Conservation (phyloP, 2,797 vertebrate species). For the Phaenicophaeus curvirostris region DNA sequence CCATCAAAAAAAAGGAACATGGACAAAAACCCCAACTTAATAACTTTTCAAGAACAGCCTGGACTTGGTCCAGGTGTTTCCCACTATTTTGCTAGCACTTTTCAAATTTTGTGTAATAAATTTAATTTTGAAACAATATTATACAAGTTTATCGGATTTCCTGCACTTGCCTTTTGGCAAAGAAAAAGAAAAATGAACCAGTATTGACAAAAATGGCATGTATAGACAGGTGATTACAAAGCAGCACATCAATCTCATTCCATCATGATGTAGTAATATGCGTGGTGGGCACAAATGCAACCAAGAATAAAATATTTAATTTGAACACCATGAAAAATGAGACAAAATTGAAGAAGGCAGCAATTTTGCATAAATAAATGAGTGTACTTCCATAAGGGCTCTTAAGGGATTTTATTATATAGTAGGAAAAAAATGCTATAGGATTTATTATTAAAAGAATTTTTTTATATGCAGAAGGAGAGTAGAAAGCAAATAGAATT, state of each 20-base stretch:
- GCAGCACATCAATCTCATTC: constrained; percentile 60
- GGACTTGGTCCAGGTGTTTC: constrained; percentile 28
- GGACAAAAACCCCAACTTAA: background rate
- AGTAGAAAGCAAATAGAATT: background rate
- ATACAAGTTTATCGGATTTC: constrained; percentile 61
- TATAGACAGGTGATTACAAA: constrained; percentile 47
- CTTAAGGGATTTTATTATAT: background rate
- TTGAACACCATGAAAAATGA: constrained; percentile 38
- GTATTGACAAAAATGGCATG: background rate
- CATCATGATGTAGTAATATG: background rate
- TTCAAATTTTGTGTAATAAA: constrained; percentile 53
- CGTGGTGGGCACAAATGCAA: background rate
- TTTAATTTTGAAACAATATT: constrained; percentile 53
- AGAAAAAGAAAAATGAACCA: constrained; percentile 51
- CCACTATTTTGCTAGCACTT: background rate
- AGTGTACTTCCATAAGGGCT: background rate
- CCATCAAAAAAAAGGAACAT: background rate
- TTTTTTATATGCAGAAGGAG: background rate
- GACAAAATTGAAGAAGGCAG: background rate
- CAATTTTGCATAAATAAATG: constrained; percentile 43
- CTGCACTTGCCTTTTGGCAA: constrained; percentile 41
- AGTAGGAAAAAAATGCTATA: background rate
- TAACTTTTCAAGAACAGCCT: background rate
- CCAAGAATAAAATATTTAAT: constrained; percentile 54
- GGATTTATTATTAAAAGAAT: background rate